Base-by-base conservation (phyloP, 2,888 invertebrate genomes). In the Athetis lepigone region DNA sequence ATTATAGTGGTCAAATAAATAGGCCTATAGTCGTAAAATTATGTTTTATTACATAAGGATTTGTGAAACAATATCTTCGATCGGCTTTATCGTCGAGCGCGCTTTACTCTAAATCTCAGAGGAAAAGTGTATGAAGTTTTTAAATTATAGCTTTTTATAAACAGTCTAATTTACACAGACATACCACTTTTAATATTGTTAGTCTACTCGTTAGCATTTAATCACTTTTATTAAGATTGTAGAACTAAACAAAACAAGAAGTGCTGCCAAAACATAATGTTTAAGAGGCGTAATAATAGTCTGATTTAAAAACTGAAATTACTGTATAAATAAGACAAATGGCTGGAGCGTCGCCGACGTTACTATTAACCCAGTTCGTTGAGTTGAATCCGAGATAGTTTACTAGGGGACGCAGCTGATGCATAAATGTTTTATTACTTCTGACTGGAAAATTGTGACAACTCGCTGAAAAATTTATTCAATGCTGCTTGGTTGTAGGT, bases 251-350 rank as follows among this genome's bases (percentile, higher is more conserved):
- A 58, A 61, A 72, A 69, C 58, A 56, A 29, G 29, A 55, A 43
- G n/a, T 18, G 46, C 21, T 62, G 75, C 60, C 78, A 75, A 61
- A 33, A 68, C 18, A 18, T 16, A 16, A 73, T 52, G 49, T 56
- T 60, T 60, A 49, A 60, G 42, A 58, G 46, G n/a, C 39, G 40
- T 46, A 55, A 25, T 55, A 62, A 57, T 6, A 39, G 56, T 29
- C 67, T 29, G 23, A 46, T 72, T 69, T 62, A 62, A 72, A 75
- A 69, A 51, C 69, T 36, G 4, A 54, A 55, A 69, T 58, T 69
- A 58, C 46, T 75, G 57, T 58, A 11, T 51, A 57, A 57, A 69
- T 47, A 75, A 72, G 70, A 72, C 45, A 55, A 69, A 74, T 74
- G 49, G 40, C 49, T 39, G 29, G 21, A 43, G 19, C 40, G 36